phyloP scores from a whole-genome alignment of 2,113 vertebrate species.

The Abramis brama region DNA sequence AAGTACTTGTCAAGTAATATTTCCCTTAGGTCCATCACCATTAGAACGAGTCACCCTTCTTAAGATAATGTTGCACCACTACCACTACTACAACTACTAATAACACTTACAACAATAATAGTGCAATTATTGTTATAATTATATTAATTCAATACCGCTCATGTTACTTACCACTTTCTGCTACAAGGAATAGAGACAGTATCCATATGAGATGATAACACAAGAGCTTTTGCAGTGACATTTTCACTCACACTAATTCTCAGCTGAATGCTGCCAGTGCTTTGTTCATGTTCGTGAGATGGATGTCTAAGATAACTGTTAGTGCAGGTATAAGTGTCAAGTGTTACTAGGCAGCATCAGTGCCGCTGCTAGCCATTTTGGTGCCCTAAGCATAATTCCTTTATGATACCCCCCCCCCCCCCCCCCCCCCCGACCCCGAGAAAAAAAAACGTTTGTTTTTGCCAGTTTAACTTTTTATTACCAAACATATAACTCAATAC shows the following conservation, averaged over 20 bases:
- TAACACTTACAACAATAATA: background rate
- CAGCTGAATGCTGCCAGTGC: background rate
- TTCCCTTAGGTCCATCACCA: background rate
- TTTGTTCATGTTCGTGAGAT: background rate
- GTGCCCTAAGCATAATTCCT: too few species aligned
- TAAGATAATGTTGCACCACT: background rate
- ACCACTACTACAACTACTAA: background rate
- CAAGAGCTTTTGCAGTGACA: background rate
- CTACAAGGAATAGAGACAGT: background rate
- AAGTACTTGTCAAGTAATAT: background rate
- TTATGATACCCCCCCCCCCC: too few species aligned
- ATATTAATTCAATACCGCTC: background rate
- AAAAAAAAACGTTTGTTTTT: too few species aligned
- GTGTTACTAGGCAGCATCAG: background rate
- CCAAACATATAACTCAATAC: too few species aligned
- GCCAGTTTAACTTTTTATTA: too few species aligned
- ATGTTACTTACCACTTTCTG: constrained; percentile 2
- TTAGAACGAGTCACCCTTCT: background rate
- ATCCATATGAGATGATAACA: background rate
- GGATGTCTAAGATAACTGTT: background rate
- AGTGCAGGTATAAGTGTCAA: background rate
- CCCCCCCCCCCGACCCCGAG: too few species aligned
- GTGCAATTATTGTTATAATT: background rate
- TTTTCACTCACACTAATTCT: background rate
- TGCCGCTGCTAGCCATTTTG: too few species aligned